phyloP scores from a whole-genome alignment of 2,888 invertebrate species.

The Maniola hyperantus region DNA sequence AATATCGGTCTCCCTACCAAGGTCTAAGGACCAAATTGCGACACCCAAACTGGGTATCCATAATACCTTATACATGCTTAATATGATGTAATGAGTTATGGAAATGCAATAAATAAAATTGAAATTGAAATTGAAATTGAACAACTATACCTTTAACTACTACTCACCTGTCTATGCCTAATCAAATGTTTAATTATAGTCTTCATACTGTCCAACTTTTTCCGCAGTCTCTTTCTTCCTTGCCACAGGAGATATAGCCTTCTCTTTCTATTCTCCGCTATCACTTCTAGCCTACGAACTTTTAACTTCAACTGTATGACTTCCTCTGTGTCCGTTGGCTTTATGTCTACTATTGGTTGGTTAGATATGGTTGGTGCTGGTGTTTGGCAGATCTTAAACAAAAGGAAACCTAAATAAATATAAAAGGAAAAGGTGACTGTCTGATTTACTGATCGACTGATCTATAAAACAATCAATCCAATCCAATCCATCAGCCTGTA shows the following conservation, averaged over 20 bases:
- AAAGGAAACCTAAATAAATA: not conserved
- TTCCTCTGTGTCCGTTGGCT: slow-evolving; percentile 58
- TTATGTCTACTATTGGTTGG: slow-evolving; percentile 51
- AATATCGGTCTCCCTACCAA: too few relatives aligned
- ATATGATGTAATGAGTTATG: too few relatives aligned
- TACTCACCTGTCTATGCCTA: slow-evolving; percentile 33
- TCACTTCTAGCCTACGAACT: slow-evolving; percentile 58
- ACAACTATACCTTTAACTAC: not conserved
- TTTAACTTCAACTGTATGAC: slow-evolving; percentile 62
- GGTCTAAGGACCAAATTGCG: too few relatives aligned
- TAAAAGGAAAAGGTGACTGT: too few relatives aligned
- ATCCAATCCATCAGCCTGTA: too few relatives aligned
- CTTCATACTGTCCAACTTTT: slow-evolving; percentile 59
- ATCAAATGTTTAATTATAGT: slow-evolving; percentile 61
- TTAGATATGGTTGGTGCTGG: slow-evolving; percentile 57
- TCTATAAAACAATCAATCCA: too few relatives aligned
- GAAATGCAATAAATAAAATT: too few relatives aligned
- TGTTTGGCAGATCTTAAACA: slow-evolving; percentile 58
- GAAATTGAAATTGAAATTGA: too few relatives aligned
- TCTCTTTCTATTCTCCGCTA: slow-evolving; percentile 60
- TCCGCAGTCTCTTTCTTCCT: slow-evolving; percentile 52
- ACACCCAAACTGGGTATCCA: too few relatives aligned
- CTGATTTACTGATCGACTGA: too few relatives aligned
- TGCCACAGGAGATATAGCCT: slow-evolving; percentile 63
- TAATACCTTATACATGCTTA: too few relatives aligned